Evolutionary conservation across 2,113 vertebrate species (phyloP).

Genomic region (Anguilla japonica): DNA sequence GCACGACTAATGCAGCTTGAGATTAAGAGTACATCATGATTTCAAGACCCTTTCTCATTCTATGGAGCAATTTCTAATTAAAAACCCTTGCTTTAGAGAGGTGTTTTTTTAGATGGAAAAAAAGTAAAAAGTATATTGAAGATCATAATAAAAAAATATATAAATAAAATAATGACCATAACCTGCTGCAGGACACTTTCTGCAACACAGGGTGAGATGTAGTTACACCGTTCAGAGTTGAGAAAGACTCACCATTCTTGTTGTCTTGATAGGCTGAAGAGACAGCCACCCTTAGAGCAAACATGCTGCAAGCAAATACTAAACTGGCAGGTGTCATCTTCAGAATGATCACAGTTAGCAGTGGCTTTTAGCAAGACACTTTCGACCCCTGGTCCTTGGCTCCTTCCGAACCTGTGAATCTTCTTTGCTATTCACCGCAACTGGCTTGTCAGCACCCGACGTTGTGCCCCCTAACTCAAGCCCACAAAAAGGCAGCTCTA

Average conservation of each 20-base stretch:
- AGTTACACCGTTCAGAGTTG: not conserved
- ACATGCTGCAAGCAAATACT: conserved; percentile 54
- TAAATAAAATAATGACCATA: not conserved
- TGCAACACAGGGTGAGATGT: not conserved
- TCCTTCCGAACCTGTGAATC: conserved; percentile 49
- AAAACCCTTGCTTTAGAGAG: no score
- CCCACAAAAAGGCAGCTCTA: conserved; percentile 52
- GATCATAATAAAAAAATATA: not conserved
- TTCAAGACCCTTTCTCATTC: no score
- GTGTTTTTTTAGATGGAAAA: not conserved
- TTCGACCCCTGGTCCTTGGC: conserved; percentile 30
- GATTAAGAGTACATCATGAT: not conserved
- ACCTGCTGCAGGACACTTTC: not conserved
- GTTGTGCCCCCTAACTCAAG: conserved; percentile 41
- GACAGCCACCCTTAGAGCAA: conserved; percentile 48
- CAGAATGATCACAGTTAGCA: conserved; percentile 19
- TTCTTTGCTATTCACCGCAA: conserved; percentile 43
- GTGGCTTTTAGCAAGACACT: not conserved
- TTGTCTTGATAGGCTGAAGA: conserved; percentile 45
- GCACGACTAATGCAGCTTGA: not conserved
- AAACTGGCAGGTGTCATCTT: conserved; percentile 59
- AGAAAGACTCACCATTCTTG: conserved; percentile 54
- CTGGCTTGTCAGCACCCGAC: conserved; percentile 53
- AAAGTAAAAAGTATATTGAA: not conserved
- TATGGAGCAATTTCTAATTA: no score